Conservation (phyloP, 2,797 vertebrate genomes). For the Chrysocyon brachyurus region DNA sequence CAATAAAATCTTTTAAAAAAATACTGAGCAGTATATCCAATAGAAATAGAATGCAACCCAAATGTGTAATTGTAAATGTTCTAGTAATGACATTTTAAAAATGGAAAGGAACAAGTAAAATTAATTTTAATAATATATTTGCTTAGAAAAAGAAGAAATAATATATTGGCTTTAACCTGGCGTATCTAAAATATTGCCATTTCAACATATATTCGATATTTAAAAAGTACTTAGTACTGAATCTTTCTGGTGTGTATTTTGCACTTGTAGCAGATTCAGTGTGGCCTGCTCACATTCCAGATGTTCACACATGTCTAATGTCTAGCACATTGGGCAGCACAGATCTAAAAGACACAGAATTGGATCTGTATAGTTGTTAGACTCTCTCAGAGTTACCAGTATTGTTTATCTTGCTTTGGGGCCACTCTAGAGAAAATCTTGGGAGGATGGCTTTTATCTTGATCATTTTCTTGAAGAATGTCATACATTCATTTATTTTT, state of each 20-base stretch:
- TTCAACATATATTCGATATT: background rate
- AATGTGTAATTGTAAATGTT: background rate
- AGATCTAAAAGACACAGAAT: background rate
- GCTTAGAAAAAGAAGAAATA: background rate
- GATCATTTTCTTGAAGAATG: background rate
- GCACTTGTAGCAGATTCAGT: rapidly evolving
- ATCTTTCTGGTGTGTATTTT: background rate
- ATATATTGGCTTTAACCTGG: background rate
- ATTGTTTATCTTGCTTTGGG: background rate
- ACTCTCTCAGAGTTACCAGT: background rate
- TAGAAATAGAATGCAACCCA: background rate
- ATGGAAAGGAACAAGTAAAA: background rate
- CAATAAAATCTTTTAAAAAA: background rate
- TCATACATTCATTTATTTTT: background rate
- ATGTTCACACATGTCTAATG: rapidly evolving
- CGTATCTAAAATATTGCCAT: background rate
- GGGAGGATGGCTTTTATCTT: background rate
- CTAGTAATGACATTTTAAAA: background rate
- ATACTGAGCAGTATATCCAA: background rate
- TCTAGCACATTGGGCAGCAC: background rate
- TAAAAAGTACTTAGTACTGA: background rate
- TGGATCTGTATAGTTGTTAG: background rate
- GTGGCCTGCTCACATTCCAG: background rate
- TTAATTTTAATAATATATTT: background rate
- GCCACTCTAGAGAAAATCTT: background rate